These are phyloP conservation scores for Drosophila ananassae DNA, from an alignment of 1,140 invertebrate genomes.

Conservation along the genomic window DNA sequence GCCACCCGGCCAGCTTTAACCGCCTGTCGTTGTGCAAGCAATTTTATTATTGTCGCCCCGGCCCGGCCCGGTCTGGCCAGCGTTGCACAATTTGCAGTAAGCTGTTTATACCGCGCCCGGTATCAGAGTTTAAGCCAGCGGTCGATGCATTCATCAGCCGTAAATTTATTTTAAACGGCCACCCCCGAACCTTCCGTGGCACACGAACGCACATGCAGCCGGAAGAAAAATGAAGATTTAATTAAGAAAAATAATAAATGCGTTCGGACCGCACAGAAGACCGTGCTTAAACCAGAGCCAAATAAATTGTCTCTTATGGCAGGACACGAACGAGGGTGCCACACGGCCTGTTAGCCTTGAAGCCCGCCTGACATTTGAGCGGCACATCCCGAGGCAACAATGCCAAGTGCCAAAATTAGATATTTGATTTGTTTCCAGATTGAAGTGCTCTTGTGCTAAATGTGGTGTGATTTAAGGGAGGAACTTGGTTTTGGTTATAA, in stretches of 20 bases:
- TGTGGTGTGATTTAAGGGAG: neutral
- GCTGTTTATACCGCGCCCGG: constrained; percentile 15
- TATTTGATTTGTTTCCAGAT: constrained; percentile 47
- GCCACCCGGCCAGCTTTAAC: constrained; percentile 26
- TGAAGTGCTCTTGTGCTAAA: constrained; percentile 9
- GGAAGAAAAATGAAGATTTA: constrained; percentile 69
- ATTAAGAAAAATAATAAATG: constrained; percentile 80
- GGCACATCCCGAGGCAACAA: constrained; percentile 28
- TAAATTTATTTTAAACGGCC: constrained; percentile 42
- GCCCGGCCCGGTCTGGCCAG: neutral
- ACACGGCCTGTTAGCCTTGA: constrained; percentile 21
- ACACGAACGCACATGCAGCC: neutral
- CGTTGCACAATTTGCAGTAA: constrained; percentile 29
- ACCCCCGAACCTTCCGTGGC: constrained; percentile 14
- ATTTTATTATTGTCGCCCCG: constrained; percentile 53
- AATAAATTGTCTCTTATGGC: constrained; percentile 61
- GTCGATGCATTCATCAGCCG: constrained; percentile 17
- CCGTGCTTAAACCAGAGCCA: constrained; percentile 28
- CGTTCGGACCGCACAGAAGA: constrained; percentile 28
- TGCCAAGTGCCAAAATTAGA: constrained; percentile 60
- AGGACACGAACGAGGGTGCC: constrained; percentile 9
- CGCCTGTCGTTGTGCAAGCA: constrained; percentile 48
- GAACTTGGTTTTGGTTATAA: neutral
- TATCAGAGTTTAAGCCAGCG: constrained; percentile 46
- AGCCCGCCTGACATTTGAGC: constrained; percentile 13